These are phyloP conservation scores for Sarcophaga subvicina DNA, from an alignment of 2,888 invertebrate genomes.

Conservation along the genomic window DNA sequence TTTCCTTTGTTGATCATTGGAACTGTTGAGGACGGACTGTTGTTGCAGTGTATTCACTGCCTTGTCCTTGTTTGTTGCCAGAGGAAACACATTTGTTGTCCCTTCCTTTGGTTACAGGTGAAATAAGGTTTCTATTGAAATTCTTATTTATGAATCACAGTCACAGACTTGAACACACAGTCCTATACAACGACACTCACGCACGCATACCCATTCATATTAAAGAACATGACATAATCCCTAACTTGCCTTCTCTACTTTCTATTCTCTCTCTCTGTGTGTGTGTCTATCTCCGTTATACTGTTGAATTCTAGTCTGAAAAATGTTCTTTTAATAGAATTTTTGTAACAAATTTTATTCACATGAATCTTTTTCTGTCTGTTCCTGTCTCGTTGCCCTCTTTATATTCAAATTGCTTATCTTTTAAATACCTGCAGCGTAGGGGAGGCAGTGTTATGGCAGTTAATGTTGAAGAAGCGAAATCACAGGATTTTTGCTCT, in stretches of 20 bases:
- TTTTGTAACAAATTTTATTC: constrained; percentile 31
- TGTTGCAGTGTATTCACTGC: neutral
- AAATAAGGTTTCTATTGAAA: constrained; percentile 43
- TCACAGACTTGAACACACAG: neutral
- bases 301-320: neutral
- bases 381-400: neutral
- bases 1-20: constrained; percentile 10
- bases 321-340: constrained; percentile 49
- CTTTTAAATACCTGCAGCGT: neutral
- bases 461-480: neutral
- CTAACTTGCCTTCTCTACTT: neutral
- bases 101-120: constrained; percentile 49
- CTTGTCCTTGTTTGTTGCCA: constrained; percentile 19
- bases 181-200: neutral
- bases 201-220: neutral
- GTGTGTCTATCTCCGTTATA: neutral
- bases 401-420: constrained; percentile 47
- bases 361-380: constrained; percentile 6
- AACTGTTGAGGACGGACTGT: neutral
- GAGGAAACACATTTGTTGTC: constrained; percentile 52
- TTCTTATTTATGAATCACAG: constrained; percentile 41
- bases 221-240: neutral
- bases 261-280: neutral
- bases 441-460: neutral
- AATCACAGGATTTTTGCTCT: constrained; percentile 1